Evolutionary conservation across 2,888 invertebrate species (phyloP).

Genomic region (Elgonia sp.): DNA sequence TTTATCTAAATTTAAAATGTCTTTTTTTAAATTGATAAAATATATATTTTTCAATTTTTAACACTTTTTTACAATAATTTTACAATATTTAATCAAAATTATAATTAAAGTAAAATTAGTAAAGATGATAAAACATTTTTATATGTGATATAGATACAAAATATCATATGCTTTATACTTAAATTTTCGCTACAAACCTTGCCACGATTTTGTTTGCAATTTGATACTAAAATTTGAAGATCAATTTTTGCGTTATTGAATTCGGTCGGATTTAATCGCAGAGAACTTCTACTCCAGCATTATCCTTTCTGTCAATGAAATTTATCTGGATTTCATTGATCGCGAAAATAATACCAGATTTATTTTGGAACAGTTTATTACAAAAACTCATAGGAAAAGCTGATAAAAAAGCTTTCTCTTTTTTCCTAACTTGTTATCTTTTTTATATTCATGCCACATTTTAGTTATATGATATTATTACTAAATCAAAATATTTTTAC

Average conservation of each 20-base stretch:
- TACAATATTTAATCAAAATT: too few species aligned
- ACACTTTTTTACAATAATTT: too few species aligned
- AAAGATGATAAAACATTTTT: too few species aligned
- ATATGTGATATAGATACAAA: too few species aligned
- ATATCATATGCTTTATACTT: too few species aligned
- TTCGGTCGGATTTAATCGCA: constrained; percentile 1
- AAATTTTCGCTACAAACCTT: too few species aligned
- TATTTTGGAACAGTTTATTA: constrained; percentile 38
- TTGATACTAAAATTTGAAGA: constrained; percentile 1
- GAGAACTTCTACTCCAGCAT: constrained; percentile 16
- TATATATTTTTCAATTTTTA: too few species aligned
- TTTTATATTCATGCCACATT: background rate
- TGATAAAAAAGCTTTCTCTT: background rate
- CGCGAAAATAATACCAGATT: constrained; percentile 49
- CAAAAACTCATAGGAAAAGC: background rate
- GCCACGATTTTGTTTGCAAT: background rate
- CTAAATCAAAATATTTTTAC: constrained; percentile 6
- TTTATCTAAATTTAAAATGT: too few species aligned
- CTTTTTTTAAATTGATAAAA: too few species aligned
- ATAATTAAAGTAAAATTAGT: too few species aligned
- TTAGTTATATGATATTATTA: constrained; percentile 13
- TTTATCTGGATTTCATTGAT: constrained; percentile 54
- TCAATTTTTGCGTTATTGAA: constrained; percentile 1
- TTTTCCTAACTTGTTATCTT: background rate
- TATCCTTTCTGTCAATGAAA: constrained; percentile 53